Evolutionary conservation across 2,113 vertebrate species (phyloP), one percentile per base, ranked within the genome.

Genomic region (Pseudopodoces humilis): DNA sequence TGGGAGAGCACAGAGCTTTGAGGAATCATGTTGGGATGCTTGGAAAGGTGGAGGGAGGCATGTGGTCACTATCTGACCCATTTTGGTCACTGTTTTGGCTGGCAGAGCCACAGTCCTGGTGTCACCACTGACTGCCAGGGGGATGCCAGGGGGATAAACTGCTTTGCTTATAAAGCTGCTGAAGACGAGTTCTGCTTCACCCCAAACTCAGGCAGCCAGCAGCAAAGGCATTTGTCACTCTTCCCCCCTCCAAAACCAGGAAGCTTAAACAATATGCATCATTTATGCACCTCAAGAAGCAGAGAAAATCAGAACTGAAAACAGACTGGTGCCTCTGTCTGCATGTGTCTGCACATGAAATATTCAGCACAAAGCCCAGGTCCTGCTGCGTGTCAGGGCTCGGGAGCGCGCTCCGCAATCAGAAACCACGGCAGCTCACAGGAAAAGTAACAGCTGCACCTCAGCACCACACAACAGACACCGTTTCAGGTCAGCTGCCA

Each of bases 321-420:
- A 71, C 89, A 94, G 94, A 2, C 72, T 6, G 64, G 43, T 64
- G 90, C 80, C 88, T 93, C 58, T 84, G 90, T 55, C 93, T 88
- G 91, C 87, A 70, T 64, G 90, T 80, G 87, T 87, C 93, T 86
- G 77, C 88, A 96, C 88, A 96, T 97, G 96, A 96, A 97, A 97
- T 96, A 97, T 97, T 97, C 95, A 97, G 96, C 86, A 81, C 41
- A 11, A 59, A 70, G 8, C 21, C 64, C 8, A 9, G 59, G 81
- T 44, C 97, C 94, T 58, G 95, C 94, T 91, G 93, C 1, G 91
- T 94, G 95, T 50, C 91, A 31, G 92, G 93, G 81, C 94, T 88
- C 1, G 5, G 91, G 70, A 69, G 72, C n/a, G 31, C 17, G 1
- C 65, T 55, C 77, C 2, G 11, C 89, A 46, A 15, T 72, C 83